A percentile compares a stretch with the other conserved stretches of the same genome.
phyloP scores from a whole-genome alignment of 2,113 vertebrate species.

The Cepphus grylle region DNA sequence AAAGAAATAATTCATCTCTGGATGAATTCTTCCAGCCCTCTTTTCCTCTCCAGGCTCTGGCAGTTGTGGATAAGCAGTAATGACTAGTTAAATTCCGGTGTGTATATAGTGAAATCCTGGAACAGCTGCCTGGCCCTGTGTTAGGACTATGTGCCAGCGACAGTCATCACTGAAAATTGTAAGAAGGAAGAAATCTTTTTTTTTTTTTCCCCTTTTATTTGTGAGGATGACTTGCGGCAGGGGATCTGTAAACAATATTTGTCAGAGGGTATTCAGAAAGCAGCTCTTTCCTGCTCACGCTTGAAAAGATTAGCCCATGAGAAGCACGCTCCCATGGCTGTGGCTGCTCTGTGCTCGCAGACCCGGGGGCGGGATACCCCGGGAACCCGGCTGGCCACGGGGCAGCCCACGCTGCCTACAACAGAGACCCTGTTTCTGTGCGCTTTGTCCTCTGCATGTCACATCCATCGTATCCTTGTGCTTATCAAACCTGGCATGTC shows the following conservation, averaged over 20 bases:
- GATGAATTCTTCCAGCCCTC: not conserved
- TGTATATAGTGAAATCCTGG: not conserved
- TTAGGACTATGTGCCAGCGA: not conserved
- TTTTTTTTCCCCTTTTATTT: not conserved
- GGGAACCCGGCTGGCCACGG: accelerated
- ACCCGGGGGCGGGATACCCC: not conserved
- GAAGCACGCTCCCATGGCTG: accelerated
- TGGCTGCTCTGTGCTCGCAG: not conserved
- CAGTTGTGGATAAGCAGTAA: not conserved
- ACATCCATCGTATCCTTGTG: not conserved
- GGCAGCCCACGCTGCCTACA: not conserved
- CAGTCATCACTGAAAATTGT: not conserved
- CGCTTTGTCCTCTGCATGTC: not conserved
- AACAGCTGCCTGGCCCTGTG: not conserved
- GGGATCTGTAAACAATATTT: not conserved
- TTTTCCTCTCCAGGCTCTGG: not conserved
- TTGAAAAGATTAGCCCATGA: not conserved
- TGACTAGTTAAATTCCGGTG: not conserved
- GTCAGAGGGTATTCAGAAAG: not conserved
- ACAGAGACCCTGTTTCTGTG: not conserved
- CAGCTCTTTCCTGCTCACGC: not conserved
- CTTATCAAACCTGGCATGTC: not conserved
- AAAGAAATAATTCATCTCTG: not conserved
- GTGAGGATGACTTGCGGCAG: not conserved
- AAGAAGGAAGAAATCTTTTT: not conserved